Base-by-base conservation (phyloP, 1,140 invertebrate genomes). In the Aphaenogaster ashmeadi region DNA sequence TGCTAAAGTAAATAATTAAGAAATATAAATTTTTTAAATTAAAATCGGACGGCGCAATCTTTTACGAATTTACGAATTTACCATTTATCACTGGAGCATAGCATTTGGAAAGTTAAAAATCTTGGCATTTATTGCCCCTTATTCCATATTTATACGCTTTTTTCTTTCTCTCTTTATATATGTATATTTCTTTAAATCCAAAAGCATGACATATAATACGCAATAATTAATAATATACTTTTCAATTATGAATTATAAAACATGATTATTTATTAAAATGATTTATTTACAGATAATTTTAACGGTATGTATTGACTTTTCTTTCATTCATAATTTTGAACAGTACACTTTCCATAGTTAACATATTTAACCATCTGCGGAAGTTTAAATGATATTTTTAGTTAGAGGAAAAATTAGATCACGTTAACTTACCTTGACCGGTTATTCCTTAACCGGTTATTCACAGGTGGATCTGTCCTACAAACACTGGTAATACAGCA, bases 371-470 rank as follows among this genome's bases (percentile, higher is more conserved):
- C 4, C 5, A 0, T 50, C 8, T 77, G 18, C 9, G 15, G 38
- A 52, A 41, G 2, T 50, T 84, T 18, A 50, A 66, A 81, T 33
- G 15, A 64, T 54, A 77, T 52, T 64, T 52, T 44, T 64, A 54
- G 18, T 33, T 27, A 54, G 11, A 52, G 9, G 47, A 54, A 44
- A 5, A 62, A 41, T 60, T 41, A 64, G 9, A 64, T 54, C 18
- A 38, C 13, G 3, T 36, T 18, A 67, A 69, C 18, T 4, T 47
- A 69, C 66, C 66, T 69, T 36, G 1, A 41, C 8, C 47, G 41
- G 36, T 58, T 56, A 27, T 64, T 66, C 3, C 54, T 33, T 38
- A 44, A 67, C 15, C 9, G 27, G 13, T 72, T 71, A 56, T 54
- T 54, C 36, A 54, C 41, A 69, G 11, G 4, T 79, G 21, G 2